Percentiles rank a stretch among this genome's conserved stretches.
Conservation (phyloP, 2,888 invertebrate genomes). For the Ophraella communa region DNA sequence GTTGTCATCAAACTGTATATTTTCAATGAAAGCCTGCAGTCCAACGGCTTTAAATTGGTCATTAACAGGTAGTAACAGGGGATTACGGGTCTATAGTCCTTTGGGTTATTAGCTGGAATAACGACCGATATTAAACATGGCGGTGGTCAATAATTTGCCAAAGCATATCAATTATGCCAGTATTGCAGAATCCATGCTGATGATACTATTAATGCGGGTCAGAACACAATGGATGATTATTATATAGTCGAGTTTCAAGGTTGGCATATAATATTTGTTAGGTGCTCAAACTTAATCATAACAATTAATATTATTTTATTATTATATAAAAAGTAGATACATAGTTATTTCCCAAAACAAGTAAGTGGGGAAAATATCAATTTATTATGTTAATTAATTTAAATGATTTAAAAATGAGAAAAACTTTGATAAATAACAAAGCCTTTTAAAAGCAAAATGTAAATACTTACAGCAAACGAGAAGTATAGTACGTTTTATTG, state of each 20-base stretch:
- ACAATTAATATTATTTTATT: too few species aligned
- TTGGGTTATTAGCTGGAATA: constrained; percentile 36
- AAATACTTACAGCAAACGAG: too few species aligned
- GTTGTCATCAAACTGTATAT: neutral
- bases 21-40: constrained; percentile 10
- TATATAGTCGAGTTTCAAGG: neutral
- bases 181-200: constrained; percentile 14
- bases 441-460: too few species aligned
- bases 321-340: too few species aligned
- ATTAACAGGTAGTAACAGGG: constrained; percentile 36
- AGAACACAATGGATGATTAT: neutral
- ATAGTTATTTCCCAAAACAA: too few species aligned
- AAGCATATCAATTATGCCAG: constrained; percentile 19
- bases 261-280: neutral
- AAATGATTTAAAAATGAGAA: too few species aligned
- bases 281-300: too few species aligned
- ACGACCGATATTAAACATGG: constrained; percentile 34
- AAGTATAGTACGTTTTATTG: too few species aligned
- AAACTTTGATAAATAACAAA: too few species aligned
- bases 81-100: constrained; percentile 22
- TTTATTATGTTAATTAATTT: too few species aligned
- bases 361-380: too few species aligned
- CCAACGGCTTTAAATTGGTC: constrained; percentile 36
- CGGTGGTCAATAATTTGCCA: constrained; percentile 32
- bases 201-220: neutral